Evolutionary conservation across 1,140 invertebrate species (phyloP).

Genomic region (Spodoptera frugiperda): DNA sequence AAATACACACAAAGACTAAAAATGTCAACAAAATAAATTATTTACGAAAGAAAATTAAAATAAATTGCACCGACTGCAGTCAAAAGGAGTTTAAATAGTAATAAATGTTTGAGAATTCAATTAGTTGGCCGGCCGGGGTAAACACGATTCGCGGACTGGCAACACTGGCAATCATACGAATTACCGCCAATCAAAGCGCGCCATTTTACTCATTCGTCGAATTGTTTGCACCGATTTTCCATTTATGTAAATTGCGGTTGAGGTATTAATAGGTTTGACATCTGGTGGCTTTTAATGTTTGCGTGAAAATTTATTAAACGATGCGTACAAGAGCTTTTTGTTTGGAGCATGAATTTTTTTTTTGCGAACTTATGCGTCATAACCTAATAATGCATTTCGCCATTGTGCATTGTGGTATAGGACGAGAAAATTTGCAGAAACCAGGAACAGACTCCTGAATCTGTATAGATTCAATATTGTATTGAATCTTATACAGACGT

Average conservation of each 20-base stretch:
- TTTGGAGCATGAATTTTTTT: too few species aligned
- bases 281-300: constrained; percentile 14
- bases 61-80: constrained; percentile 1
- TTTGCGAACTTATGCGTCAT: too few species aligned
- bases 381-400: too few species aligned
- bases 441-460: too few species aligned
- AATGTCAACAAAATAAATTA: constrained; percentile 3
- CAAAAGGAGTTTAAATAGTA: constrained; percentile 8
- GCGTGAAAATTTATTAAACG: neutral
- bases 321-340: too few species aligned
- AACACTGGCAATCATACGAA: neutral
- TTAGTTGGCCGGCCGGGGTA: constrained; percentile 5
- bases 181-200: constrained; percentile 23
- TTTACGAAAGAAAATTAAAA: constrained; percentile 20
- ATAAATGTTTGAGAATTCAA: constrained; percentile 40
- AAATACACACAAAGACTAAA: neutral
- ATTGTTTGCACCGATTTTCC: constrained; percentile 29
- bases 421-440: too few species aligned
- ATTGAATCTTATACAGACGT: too few species aligned
- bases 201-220: constrained; percentile 12
- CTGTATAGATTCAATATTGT: too few species aligned
- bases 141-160: neutral
- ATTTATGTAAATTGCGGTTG: constrained; percentile 23
- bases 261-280: constrained; percentile 9
- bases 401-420: too few species aligned